phyloP scores from a whole-genome alignment of 2,113 vertebrate species.

The Acrocephalus kingi region DNA sequence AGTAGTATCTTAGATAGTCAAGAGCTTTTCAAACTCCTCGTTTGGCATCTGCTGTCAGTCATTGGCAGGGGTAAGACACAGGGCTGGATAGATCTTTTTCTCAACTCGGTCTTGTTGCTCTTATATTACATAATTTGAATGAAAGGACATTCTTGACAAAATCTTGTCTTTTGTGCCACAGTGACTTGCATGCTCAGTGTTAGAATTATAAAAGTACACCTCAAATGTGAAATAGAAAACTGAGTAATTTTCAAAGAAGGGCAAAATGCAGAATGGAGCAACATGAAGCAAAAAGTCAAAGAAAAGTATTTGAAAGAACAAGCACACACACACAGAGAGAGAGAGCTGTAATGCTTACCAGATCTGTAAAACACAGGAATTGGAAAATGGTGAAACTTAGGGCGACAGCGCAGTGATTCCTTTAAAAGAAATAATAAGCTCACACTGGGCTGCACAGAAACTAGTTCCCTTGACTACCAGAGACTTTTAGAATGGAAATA shows the following conservation, averaged over 20 bases:
- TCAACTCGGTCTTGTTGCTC: neutral
- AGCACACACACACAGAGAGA: neutral
- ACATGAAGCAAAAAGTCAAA: neutral
- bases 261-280: neutral
- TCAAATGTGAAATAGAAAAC: neutral
- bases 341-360: neutral
- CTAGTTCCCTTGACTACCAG: slow-evolving; percentile 60
- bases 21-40: neutral
- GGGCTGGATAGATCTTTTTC: neutral
- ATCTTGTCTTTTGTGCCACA: neutral
- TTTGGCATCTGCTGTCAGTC: neutral
- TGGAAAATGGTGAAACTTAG: neutral
- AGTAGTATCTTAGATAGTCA: neutral
- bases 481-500: slow-evolving; percentile 60
- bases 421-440: slow-evolving; percentile 64
- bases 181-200: neutral
- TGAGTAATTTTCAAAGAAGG: neutral
- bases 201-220: neutral
- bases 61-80: neutral
- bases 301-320: neutral
- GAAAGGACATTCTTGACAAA: neutral
- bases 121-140: neutral
- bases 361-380: neutral
- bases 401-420: slow-evolving; percentile 24
- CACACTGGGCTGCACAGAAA: slow-evolving; percentile 32